Base-by-base conservation (phyloP, 2,888 invertebrate species). In the Halictus ligatus region DNA sequence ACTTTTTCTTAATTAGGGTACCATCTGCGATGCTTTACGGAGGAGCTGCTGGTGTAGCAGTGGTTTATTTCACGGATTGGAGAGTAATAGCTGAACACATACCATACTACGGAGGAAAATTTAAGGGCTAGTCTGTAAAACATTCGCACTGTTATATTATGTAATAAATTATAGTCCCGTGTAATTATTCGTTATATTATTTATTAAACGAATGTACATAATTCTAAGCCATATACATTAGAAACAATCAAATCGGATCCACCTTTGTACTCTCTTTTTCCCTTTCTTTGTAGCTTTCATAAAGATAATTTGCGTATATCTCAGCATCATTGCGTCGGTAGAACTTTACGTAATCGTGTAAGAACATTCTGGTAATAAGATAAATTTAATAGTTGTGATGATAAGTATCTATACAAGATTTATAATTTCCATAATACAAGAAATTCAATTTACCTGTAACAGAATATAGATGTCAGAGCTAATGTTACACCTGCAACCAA, bases 31-130 rank as follows among this genome's bases (percentile, higher is more conserved):
- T 95, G 0, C 96, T 96, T 0, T 98, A 97, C 93, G 98, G 98
- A 72, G 96, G 96, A 58, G 96, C 97, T 0, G 97, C 96, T n/a
- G 96, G 96, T 83, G 92, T 96, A 43, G 96, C 95, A 0, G 89
- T 97, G 15, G 95, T 97, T 4, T 98, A 98, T 95, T 96, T 97
- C 90, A 98, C 98, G 0, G 98, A 98, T 94, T 98, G 98, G 98
- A 97, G 97, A 95, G 94, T 96, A 76, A 95, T 98, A 87, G 96
- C 97, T 75, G 96, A 97, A 90, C 97, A 97, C 94, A 95, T 98
- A 88, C 98, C 98, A 40, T 97, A 96, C 95, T 98, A 98, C 95
- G 96, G 96, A 91, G 96, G 97, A 87, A 98, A 98, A 95, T 98
- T 97, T 94, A 95, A 96, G 64, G 95, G 96, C 50, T 82, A 84